phyloP scores from a whole-genome alignment of 2,797 vertebrate genomes.

The Staurois parvus region DNA sequence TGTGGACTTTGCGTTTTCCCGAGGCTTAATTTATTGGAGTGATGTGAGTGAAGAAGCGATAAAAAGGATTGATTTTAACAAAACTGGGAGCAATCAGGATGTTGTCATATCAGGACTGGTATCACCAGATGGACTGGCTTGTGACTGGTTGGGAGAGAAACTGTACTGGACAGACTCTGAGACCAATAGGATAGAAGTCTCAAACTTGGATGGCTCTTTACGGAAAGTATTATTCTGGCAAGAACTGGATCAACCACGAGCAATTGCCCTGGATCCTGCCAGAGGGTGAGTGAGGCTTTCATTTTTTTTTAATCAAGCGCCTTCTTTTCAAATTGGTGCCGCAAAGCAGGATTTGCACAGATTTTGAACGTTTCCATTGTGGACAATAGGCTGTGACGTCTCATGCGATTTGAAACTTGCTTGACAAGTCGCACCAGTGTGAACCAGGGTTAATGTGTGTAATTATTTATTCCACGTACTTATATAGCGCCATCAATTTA shows the following conservation, averaged over 20 bases:
- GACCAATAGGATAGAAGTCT: slow-evolving; percentile 94
- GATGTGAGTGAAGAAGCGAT: slow-evolving; percentile 98
- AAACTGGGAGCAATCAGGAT: slow-evolving; percentile 80
- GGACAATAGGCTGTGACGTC: too few species aligned
- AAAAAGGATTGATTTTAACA: slow-evolving; percentile 89
- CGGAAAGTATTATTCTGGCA: slow-evolving; percentile 98
- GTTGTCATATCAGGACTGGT: slow-evolving; percentile 89
- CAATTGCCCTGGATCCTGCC: slow-evolving; percentile 92
- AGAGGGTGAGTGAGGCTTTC: slow-evolving; percentile 85
- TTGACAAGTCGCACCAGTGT: too few species aligned
- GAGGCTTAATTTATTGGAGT: slow-evolving; percentile 94
- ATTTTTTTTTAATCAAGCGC: too few species aligned
- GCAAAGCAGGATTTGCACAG: too few species aligned
- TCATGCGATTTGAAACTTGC: too few species aligned
- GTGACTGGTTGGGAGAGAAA: slow-evolving; percentile 95
- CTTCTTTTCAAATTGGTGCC: too few species aligned
- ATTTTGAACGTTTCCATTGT: too few species aligned
- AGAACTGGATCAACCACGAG: slow-evolving; percentile 96
- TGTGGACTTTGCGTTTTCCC: slow-evolving; percentile 90
- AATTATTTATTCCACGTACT: too few species aligned
- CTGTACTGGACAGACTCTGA: slow-evolving; percentile 98
- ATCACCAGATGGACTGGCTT: slow-evolving; percentile 94
- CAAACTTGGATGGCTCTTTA: slow-evolving; percentile 89
- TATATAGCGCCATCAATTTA: too few species aligned
- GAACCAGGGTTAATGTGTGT: too few species aligned